Percentiles rank a stretch among this genome's conserved stretches.
Conservation (phyloP, 2,888 invertebrate genomes). For the Acanthosepion pharaonis region DNA sequence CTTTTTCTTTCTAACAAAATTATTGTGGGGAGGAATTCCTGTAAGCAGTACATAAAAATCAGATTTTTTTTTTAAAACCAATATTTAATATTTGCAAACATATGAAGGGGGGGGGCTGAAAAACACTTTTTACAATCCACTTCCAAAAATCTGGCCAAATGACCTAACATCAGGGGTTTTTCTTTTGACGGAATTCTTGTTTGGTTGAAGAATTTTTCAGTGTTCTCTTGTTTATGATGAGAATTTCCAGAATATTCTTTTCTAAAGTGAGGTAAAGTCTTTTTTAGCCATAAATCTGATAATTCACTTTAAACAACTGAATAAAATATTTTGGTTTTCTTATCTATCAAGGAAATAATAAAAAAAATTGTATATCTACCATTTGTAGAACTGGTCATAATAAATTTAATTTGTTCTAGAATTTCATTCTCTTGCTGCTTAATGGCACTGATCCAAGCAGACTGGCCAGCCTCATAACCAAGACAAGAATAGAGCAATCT, state of each 20-base stretch:
- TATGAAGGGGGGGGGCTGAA: too few species aligned
- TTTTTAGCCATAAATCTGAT: too few species aligned
- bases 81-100: too few species aligned
- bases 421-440: conserved; percentile 61
- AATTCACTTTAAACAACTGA: not conserved
- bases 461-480: conserved; percentile 76
- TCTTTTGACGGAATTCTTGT: too few species aligned
- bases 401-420: conserved; percentile 80
- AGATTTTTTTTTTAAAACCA: too few species aligned
- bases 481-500: conserved; percentile 76
- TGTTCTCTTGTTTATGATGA: too few species aligned
- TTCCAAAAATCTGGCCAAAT: too few species aligned
- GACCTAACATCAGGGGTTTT: too few species aligned
- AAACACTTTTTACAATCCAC: too few species aligned
- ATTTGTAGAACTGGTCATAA: conserved; percentile 84
- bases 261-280: too few species aligned
- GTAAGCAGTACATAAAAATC: not conserved
- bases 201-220: too few species aligned
- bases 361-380: conserved; percentile 62
- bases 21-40: not conserved
- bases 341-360: not conserved
- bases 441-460: conserved; percentile 68
- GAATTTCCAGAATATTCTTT: too few species aligned
- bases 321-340: not conserved
- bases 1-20: not conserved